Conservation (phyloP, 2,888 invertebrate genomes). For the Agonopterix subpropinquella region DNA sequence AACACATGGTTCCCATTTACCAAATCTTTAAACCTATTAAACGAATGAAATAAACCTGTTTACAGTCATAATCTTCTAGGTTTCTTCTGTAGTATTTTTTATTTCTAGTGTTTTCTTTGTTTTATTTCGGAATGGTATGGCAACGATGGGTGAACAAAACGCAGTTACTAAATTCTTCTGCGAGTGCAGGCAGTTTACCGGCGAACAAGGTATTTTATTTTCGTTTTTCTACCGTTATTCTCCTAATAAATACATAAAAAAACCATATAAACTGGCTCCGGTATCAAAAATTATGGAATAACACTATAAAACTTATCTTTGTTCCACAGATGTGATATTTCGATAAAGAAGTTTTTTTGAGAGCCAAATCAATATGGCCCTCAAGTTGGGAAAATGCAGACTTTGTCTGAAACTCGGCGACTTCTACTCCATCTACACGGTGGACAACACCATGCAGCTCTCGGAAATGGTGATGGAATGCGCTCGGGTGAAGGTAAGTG, state of each 20-base stretch:
- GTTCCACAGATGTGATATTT: conserved; percentile 32
- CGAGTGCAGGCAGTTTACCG: conserved; percentile 30
- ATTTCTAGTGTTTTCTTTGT: too few relatives aligned
- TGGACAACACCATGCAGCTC: conserved; percentile 64
- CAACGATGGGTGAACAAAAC: conserved; percentile 5
- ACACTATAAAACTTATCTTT: background rate
- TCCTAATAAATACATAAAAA: too few relatives aligned
- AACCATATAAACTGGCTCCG: too few relatives aligned
- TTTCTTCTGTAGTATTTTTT: too few relatives aligned
- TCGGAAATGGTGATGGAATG: conserved; percentile 74
- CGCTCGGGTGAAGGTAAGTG: conserved; percentile 59
- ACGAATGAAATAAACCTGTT: too few relatives aligned
- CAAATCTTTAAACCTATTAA: too few relatives aligned
- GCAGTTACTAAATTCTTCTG: conserved; percentile 1
- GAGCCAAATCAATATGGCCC: conserved; percentile 69
- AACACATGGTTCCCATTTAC: too few relatives aligned
- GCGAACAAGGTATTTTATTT: conserved; percentile 22
- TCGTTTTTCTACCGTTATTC: background rate
- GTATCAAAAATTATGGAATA: too few relatives aligned
- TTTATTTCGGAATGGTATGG: background rate
- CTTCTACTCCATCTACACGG: conserved; percentile 70
- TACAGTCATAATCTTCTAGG: too few relatives aligned
- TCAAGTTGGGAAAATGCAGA: conserved; percentile 73
- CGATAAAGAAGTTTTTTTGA: conserved; percentile 26
- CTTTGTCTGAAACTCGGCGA: conserved; percentile 72